Percentiles rank a stretch among this genome's conserved stretches.
phyloP scores from a whole-genome alignment of 1,140 invertebrate genomes.

The Brachystomella parvula region DNA sequence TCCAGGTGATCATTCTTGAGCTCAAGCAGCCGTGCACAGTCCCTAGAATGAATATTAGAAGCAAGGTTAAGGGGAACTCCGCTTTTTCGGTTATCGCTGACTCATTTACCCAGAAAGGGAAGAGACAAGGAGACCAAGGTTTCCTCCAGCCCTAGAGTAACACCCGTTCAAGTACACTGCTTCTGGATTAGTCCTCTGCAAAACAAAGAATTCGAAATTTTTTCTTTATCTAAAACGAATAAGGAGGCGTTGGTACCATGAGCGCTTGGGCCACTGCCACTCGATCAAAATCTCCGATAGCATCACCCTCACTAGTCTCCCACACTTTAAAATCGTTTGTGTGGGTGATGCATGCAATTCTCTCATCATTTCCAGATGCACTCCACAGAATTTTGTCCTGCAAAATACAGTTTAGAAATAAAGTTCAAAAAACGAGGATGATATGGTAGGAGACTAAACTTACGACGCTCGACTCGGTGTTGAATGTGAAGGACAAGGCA shows the following conservation, averaged over 20 bases:
- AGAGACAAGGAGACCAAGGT: conserved; percentile 56
- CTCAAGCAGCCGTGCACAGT: conserved; percentile 51
- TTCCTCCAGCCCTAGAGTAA: conserved; percentile 43
- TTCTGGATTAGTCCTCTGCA: conserved; percentile 52
- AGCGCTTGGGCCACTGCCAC: conserved; percentile 48
- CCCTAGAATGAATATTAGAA: conserved; percentile 40
- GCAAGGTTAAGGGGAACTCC: neutral
- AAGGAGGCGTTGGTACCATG: conserved; percentile 29
- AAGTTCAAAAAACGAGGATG: too few species aligned
- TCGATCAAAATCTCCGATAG: conserved; percentile 51
- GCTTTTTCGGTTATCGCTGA: neutral
- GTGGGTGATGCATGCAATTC: conserved; percentile 58
- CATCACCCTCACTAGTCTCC: conserved; percentile 54
- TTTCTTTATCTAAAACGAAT: conserved; percentile 5
- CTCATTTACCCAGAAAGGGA: conserved; percentile 48
- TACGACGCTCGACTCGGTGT: conserved; percentile 72
- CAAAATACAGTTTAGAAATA: conserved; percentile 20
- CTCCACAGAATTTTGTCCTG: conserved; percentile 43
- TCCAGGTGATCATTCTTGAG: conserved; percentile 48
- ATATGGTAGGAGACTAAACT: conserved; percentile 27
- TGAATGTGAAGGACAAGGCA: conserved; percentile 69
- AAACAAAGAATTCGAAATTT: conserved; percentile 25
- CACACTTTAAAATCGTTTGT: conserved; percentile 64
- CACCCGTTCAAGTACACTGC: conserved; percentile 59
- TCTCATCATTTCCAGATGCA: conserved; percentile 40